These are phyloP conservation scores for Trissoscelio sp. DNA, from an alignment of 2,888 invertebrate genomes.

Conservation along the genomic window DNA sequence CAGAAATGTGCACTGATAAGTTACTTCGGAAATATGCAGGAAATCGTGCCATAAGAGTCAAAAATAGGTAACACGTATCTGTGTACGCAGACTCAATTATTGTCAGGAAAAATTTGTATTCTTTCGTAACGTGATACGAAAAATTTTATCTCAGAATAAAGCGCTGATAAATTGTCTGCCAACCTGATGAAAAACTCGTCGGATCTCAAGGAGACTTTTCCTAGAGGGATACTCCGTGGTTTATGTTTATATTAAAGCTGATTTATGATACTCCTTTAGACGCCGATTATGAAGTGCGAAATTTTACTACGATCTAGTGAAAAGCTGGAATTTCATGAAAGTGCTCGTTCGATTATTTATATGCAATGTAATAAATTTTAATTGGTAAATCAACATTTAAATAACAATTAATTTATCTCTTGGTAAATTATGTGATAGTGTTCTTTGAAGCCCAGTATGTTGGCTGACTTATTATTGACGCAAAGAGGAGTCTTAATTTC, in stretches of 20 bases:
- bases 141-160: constrained; percentile 48
- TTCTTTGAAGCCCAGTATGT: too few relatives aligned
- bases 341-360: constrained; percentile 21
- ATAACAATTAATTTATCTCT: too few relatives aligned
- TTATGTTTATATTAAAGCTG: constrained; percentile 60
- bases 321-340: constrained; percentile 44
- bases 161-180: constrained; percentile 42
- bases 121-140: constrained; percentile 38
- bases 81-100: constrained; percentile 43
- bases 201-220: constrained; percentile 37
- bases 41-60: constrained; percentile 56
- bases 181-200: constrained; percentile 25
- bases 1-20: constrained; percentile 63
- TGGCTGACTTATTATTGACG: too few relatives aligned
- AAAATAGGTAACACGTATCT: constrained; percentile 35
- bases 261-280: constrained; percentile 23
- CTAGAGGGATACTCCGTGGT: constrained; percentile 11
- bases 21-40: constrained; percentile 42
- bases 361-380: background rate
- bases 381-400: background rate
- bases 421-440: too few relatives aligned
- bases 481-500: background rate
- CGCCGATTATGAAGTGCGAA: constrained; percentile 48
- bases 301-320: constrained; percentile 34
- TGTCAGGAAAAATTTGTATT: constrained; percentile 26